Evolutionary conservation across 2,888 invertebrate genomes (phyloP).

Genomic region (Drosophila colorata): DNA sequence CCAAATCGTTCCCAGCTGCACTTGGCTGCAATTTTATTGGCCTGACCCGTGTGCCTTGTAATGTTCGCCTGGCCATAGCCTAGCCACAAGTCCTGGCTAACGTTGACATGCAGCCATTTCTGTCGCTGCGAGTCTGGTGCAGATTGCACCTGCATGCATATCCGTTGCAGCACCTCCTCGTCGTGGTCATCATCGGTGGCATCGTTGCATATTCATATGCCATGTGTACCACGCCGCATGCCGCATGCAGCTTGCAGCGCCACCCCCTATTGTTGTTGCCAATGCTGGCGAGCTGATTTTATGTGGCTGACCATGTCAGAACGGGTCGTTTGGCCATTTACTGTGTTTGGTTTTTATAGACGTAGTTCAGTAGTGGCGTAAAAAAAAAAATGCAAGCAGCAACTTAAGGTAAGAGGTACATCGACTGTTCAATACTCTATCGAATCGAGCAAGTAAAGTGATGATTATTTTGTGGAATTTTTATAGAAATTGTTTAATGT

Average conservation of each 20-base stretch:
- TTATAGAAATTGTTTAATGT: too few species aligned
- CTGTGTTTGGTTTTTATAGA: constrained; percentile 65
- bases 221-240: constrained; percentile 9
- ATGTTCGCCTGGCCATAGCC: constrained; percentile 14
- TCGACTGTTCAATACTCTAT: constrained; percentile 42
- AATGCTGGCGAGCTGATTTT: constrained; percentile 75
- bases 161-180: constrained; percentile 48
- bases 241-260: constrained; percentile 5
- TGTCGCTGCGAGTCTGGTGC: constrained; percentile 53
- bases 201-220: constrained; percentile 72
- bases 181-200: constrained; percentile 65
- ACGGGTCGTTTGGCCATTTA: constrained; percentile 64
- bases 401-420: not conserved
- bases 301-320: constrained; percentile 68
- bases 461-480: not conserved
- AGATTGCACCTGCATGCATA: constrained; percentile 75
- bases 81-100: constrained; percentile 44
- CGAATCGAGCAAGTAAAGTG: too few species aligned
- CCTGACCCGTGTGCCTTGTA: constrained; percentile 33
- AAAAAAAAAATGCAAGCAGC: constrained; percentile 31
- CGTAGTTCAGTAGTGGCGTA: constrained; percentile 17
- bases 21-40: constrained; percentile 70
- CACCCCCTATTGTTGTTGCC: constrained; percentile 57
- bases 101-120: constrained; percentile 56
- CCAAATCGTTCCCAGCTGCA: constrained; percentile 68